Conservation (phyloP, 2,797 vertebrate species). For the Halcyon chelicuti region DNA sequence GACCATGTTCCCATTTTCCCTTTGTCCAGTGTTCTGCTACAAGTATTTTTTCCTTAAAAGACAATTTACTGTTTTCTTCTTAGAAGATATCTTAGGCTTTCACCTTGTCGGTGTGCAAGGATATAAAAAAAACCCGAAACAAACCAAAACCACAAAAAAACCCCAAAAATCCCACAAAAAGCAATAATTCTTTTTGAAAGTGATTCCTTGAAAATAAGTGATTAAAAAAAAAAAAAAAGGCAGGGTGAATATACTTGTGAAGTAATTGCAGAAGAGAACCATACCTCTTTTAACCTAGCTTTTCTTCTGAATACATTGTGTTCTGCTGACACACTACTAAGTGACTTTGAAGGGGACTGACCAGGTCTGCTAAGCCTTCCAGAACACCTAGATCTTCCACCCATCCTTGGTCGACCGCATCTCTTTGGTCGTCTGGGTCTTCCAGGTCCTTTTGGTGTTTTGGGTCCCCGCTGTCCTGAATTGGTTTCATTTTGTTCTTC, state of each 20-base stretch:
- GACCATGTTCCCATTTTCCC: neutral
- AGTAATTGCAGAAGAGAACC: slow-evolving; percentile 22
- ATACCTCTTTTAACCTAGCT: slow-evolving; percentile 87
- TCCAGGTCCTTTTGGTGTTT: slow-evolving; percentile 78
- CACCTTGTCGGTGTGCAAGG: neutral
- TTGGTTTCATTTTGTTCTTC: slow-evolving; percentile 21
- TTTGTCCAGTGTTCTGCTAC: neutral
- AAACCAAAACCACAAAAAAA: neutral
- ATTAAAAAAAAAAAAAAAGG: neutral
- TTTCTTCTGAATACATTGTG: slow-evolving; percentile 80
- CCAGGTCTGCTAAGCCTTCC: slow-evolving; percentile 78
- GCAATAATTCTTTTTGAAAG: neutral
- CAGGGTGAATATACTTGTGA: neutral
- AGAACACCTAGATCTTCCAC: slow-evolving; percentile 64
- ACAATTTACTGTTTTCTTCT: neutral
- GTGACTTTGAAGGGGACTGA: slow-evolving; percentile 80
- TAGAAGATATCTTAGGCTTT: neutral
- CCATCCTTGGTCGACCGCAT: slow-evolving; percentile 36
- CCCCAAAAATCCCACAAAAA: no score
- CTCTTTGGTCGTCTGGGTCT: slow-evolving; percentile 67
- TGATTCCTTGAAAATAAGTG: neutral
- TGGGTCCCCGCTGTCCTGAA: slow-evolving; percentile 43
- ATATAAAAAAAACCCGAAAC: neutral
- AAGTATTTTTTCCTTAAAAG: neutral
- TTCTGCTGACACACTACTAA: slow-evolving; percentile 69